Base-by-base conservation (phyloP, 2,113 vertebrate species). In the Megaceryle maxima region DNA sequence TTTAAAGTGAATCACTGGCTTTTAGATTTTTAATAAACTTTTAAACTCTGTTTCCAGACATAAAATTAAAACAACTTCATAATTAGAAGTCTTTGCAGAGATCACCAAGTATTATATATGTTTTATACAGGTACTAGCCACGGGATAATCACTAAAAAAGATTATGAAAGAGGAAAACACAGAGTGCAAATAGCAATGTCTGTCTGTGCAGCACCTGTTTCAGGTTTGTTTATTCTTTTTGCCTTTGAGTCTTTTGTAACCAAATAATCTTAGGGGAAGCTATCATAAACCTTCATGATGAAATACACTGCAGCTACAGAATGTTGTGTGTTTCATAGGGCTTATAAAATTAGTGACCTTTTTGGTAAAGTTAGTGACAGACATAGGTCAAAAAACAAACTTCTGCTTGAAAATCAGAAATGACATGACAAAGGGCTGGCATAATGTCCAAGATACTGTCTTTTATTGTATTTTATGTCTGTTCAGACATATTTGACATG, bases 281-380 rank as follows among this genome's bases (percentile, higher is more conserved):
- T 55, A 62, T 62, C 22, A 44, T 6, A 81, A 62, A 26, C 12
- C 7, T 31, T 91, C 18, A n/a, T 26, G 25, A 67, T 17, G 3
- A 31, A 56, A 48, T 21, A 50, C 1, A 5, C 24, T 44, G 10
- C 43, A 59, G 16, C 26, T 29, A n/a, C 4, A 15, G 14, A 33
- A 13, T 21, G 3, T 4, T 13, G 1, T 12, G 17, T 39, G 29
- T 64, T n/a, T n/a, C 44, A 39, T 4, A 35, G 2, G 3, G 4
- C 16, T 69, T 26, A 51, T 41, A 46, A 63, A 60, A 57, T 33
- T 48, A 75, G 6, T 10, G n/a, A 35, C 8, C 9, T 68, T 72
- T 77, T 57, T 6, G n/a, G 43, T 51, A 31, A 70, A 63, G 37
- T 11, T 33, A 70, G 21, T 66, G 51, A 76, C 26, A 53, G 46